Evolutionary conservation across 2,797 vertebrate species (phyloP).

Genomic region (Chrysocyon brachyurus): DNA sequence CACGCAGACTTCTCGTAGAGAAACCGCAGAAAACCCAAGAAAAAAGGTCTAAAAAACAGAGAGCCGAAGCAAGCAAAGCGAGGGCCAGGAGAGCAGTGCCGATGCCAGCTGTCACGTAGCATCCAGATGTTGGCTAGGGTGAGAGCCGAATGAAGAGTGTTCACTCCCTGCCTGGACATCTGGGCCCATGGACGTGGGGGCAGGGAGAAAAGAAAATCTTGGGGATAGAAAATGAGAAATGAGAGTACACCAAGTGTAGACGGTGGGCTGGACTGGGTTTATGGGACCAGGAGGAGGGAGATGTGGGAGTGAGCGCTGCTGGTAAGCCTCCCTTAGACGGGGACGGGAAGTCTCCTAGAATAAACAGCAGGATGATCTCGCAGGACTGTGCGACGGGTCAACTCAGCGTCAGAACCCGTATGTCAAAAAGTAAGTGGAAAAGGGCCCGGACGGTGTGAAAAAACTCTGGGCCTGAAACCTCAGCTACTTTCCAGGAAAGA

Average conservation of each 20-base stretch:
- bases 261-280: background rate
- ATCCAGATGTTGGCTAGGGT: background rate
- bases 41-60: background rate
- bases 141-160: background rate
- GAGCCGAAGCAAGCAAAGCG: background rate
- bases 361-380: background rate
- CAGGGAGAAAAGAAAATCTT: background rate
- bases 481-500: background rate
- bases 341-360: background rate
- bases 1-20: background rate
- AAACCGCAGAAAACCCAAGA: background rate
- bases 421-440: background rate
- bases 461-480: background rate
- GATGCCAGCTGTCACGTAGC: background rate
- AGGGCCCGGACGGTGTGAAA: background rate
- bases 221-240: background rate
- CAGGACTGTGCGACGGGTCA: background rate
- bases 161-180: background rate
- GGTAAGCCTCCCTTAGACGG: background rate
- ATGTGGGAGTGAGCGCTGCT: background rate
- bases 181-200: background rate
- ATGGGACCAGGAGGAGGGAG: background rate
- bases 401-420: accelerated
- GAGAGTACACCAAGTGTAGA: background rate
- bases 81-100: too few species aligned